These are phyloP conservation scores for Sesamia inferens DNA, from an alignment of 2,888 invertebrate species.

Conservation along the genomic window DNA sequence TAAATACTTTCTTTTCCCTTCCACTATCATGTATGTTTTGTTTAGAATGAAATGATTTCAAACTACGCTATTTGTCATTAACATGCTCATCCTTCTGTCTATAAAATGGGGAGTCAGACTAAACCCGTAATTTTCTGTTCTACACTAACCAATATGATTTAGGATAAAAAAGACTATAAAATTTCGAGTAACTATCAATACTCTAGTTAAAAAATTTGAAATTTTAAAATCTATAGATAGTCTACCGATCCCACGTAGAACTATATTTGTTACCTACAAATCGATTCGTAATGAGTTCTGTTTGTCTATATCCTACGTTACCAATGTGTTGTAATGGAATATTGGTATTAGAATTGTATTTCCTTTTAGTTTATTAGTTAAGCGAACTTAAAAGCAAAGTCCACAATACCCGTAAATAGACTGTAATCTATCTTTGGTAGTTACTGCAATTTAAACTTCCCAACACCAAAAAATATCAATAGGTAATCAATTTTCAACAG, in stretches of 20 bases:
- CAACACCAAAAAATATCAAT: neutral
- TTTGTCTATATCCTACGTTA: constrained; percentile 74
- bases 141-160: constrained; percentile 79
- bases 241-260: constrained; percentile 77
- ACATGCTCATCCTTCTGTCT: constrained; percentile 87
- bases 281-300: constrained; percentile 69
- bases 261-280: constrained; percentile 72
- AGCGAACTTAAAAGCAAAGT: constrained; percentile 73
- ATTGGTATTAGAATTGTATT: constrained; percentile 74
- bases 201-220: constrained; percentile 71
- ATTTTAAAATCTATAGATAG: constrained; percentile 70
- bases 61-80: constrained; percentile 80
- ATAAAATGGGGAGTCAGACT: constrained; percentile 80
- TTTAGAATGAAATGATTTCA: constrained; percentile 69
- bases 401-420: constrained; percentile 60
- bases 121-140: constrained; percentile 73
- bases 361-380: constrained; percentile 64
- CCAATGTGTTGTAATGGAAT: constrained; percentile 88
- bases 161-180: constrained; percentile 76
- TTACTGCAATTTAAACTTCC: constrained; percentile 58
- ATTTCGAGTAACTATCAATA: constrained; percentile 73
- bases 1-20: constrained; percentile 60
- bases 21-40: constrained; percentile 53
- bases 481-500: neutral
- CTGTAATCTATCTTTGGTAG: constrained; percentile 56